A percentile compares a stretch with the other conserved stretches of the same genome.
These are phyloP conservation scores for Montipora cactus DNA, from an alignment of 64 coral and sea anemone genomes.

Conservation along the genomic window DNA sequence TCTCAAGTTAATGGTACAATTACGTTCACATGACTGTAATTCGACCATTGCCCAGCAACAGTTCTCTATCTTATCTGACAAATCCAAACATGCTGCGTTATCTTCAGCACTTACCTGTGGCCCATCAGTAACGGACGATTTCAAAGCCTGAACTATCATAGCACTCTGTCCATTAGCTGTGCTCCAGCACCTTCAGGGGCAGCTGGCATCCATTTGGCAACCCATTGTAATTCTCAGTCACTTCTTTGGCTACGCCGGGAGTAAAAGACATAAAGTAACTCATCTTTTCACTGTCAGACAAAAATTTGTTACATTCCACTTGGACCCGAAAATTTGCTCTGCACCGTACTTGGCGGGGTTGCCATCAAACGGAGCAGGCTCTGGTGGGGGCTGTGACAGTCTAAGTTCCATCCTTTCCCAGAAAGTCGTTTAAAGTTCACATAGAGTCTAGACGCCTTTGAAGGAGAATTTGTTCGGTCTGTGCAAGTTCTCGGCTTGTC, in stretches of 20 bases:
- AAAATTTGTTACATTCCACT: conserved; percentile 47
- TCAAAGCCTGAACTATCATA: too few species aligned
- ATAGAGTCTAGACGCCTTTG: too few species aligned
- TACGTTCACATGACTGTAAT: conserved; percentile 53
- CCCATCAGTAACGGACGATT: too few species aligned
- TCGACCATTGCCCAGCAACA: conserved; percentile 59
- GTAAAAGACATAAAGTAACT: conserved; percentile 54
- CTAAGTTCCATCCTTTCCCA: conserved; percentile 37
- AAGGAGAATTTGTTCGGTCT: too few species aligned
- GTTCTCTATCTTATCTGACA: conserved; percentile 70
- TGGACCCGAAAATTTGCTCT: conserved; percentile 43
- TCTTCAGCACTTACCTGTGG: not conserved
- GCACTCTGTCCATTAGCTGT: too few species aligned
- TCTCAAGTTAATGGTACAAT: conserved; percentile 70
- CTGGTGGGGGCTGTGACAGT: conserved; percentile 62
- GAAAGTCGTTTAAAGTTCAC: too few species aligned
- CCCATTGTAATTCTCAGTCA: conserved; percentile 56
- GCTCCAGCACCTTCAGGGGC: conserved; percentile 8
- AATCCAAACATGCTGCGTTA: conserved; percentile 34
- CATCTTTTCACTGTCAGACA: conserved; percentile 64
- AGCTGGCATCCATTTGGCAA: conserved; percentile 57
- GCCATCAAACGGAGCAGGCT: conserved; percentile 47
- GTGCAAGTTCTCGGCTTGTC: too few species aligned
- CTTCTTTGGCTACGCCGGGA: conserved; percentile 43
- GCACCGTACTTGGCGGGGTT: conserved; percentile 18